Conservation (phyloP, 2,888 invertebrate genomes). For the Thecocarcelia acutangulata region DNA sequence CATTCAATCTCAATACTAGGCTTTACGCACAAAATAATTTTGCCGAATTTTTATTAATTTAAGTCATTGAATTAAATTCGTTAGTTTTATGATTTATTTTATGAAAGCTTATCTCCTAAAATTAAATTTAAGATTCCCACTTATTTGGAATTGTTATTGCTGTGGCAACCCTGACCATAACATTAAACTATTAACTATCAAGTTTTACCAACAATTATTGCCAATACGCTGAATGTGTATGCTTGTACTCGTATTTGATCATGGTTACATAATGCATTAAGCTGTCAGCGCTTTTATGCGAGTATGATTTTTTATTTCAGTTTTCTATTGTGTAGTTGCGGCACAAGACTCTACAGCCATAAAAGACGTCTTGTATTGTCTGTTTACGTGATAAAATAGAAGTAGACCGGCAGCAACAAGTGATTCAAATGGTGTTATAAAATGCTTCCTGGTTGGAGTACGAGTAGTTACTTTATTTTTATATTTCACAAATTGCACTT, state of each 20-base stretch:
- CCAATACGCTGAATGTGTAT: conserved; percentile 42
- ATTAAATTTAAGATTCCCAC: not conserved
- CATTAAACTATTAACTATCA: conserved; percentile 26
- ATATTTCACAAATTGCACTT: conserved; percentile 47
- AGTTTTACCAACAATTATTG: conserved; percentile 52
- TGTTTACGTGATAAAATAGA: conserved; percentile 62
- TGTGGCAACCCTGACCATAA: conserved; percentile 10
- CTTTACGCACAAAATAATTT: too few species aligned
- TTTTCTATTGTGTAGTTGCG: conserved; percentile 35
- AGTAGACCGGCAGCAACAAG: conserved; percentile 56
- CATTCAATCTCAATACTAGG: too few species aligned
- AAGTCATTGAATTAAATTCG: too few species aligned
- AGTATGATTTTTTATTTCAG: not conserved
- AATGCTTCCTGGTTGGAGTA: conserved; percentile 59
- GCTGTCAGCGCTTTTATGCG: conserved; percentile 24
- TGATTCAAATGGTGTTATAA: conserved; percentile 40
- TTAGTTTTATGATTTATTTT: too few species aligned
- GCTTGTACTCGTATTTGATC: conserved; percentile 32
- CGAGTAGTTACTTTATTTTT: not conserved
- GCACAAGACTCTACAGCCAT: conserved; percentile 37
- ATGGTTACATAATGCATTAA: conserved; percentile 58
- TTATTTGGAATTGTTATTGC: not conserved
- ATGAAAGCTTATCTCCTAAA: not conserved
- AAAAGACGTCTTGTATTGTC: conserved; percentile 46
- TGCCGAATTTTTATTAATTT: too few species aligned